Evolutionary conservation across 2,797 vertebrate genomes (phyloP).

Genomic region (Anas capensis): DNA sequence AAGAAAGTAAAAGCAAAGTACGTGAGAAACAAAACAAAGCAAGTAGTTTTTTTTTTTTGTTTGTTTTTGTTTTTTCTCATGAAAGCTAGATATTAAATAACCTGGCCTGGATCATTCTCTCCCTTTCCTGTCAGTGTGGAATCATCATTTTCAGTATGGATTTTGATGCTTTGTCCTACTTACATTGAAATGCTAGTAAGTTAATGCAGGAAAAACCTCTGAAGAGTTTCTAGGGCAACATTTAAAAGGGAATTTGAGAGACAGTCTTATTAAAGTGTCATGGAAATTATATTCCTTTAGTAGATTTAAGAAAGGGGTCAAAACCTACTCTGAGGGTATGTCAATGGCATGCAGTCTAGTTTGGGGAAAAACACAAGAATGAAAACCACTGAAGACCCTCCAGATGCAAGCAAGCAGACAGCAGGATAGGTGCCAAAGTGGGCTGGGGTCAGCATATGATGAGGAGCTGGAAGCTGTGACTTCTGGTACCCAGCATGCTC

Average conservation of each 20-base stretch:
- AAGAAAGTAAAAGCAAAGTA: neutral
- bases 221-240: neutral
- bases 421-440: neutral
- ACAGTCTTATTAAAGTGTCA: neutral
- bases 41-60: neutral
- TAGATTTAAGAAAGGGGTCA: neutral
- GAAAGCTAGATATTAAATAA: neutral
- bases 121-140: neutral
- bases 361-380: neutral
- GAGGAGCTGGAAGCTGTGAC: neutral
- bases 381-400: neutral
- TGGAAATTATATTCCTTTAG: neutral
- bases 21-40: too few species aligned
- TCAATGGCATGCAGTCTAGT: neutral
- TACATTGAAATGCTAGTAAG: neutral
- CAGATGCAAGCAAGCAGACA: neutral
- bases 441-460: neutral
- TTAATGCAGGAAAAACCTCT: neutral
- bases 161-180: neutral
- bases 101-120: neutral
- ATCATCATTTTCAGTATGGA: neutral
- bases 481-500: constrained; percentile 5
- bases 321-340: neutral
- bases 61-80: neutral
- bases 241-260: neutral